Base-by-base conservation (phyloP, 2,888 invertebrate genomes). In the Alitta virens region DNA sequence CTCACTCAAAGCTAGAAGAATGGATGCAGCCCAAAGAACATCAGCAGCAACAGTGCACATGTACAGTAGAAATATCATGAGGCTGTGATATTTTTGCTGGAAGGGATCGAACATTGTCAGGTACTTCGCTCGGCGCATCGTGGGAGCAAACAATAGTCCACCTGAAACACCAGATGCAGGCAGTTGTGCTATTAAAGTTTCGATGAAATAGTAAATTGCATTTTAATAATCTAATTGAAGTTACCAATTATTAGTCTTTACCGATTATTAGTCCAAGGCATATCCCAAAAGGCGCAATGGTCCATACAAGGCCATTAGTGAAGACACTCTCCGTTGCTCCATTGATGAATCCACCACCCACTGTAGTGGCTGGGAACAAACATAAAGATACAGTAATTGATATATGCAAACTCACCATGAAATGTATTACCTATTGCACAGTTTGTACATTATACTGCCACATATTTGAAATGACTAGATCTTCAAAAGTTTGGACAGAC, bases 261-360 rank as follows among this genome's bases (percentile, higher is more conserved):
- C 76, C 78, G 33, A 75, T 51, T 24, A 67, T 71, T 0, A 77
- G 66, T 18, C 79, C 79, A 38, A 76, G 43, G 56, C 74, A 77
- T 14, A 79, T 77, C 2, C 77, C 78, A 62, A 76, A 69, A n/a
- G 79, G 79, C 14, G 77, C 75, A 16, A 77, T 66, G 9, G 78
- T 79, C 79, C 79, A 79, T 0, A 71, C 71, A 33, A 79, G 58
- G 3, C 79, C 79, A 23, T 26, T 23, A 1, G 67, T 70, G 18
- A 74, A 76, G 53, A 78, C 73, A 26, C 73, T 74, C 62, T 79
- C 78, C 1, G 79, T 77, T 67, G 78, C 75, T 59, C 79, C 79
- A 71, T 78, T 78, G 16, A 79, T 73, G 62, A 73, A 78, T 14
- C 78, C 78, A 27, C 78, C 79, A 61, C 78, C 78, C 2, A 78